Conservation (phyloP, 1,140 invertebrate genomes). For the Macrobrachium rosenbergii region DNA sequence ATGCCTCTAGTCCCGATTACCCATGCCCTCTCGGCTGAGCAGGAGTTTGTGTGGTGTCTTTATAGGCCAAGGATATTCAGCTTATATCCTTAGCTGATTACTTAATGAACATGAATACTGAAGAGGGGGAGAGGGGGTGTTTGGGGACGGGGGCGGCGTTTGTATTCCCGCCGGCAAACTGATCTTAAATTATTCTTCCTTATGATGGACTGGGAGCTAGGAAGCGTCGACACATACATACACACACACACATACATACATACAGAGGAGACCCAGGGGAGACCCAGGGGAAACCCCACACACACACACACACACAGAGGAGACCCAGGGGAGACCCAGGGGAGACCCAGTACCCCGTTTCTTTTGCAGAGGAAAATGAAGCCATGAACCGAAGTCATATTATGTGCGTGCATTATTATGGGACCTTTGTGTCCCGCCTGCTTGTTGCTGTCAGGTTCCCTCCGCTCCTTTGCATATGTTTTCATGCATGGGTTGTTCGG, state of each 20-base stretch:
- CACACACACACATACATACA: too few relatives aligned
- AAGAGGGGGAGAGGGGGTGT: neutral
- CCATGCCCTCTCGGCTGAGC: too few relatives aligned
- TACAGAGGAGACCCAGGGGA: too few relatives aligned
- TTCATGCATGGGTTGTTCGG: too few relatives aligned
- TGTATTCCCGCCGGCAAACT: neutral
- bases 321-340: too few relatives aligned
- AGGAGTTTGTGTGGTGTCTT: neutral
- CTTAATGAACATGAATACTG: conserved; percentile 45
- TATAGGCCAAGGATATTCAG: conserved; percentile 11
- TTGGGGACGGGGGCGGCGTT: neutral
- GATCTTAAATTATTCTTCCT: neutral
- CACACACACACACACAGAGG: too few relatives aligned
- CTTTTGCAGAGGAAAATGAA: conserved; percentile 3
- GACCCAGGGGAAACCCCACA: too few relatives aligned
- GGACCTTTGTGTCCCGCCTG: neutral
- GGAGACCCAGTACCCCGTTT: neutral
- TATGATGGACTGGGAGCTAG: neutral
- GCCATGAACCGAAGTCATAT: neutral
- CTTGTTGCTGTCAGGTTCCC: neutral
- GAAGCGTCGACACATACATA: neutral
- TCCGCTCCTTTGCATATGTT: too few relatives aligned
- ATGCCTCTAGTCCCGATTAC: too few relatives aligned
- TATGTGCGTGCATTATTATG: neutral
- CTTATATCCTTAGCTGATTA: conserved; percentile 2